A percentile compares a stretch with the other conserved stretches of the same genome.
Evolutionary conservation across 2,113 vertebrate genomes (phyloP).

Genomic region (Coregonus clupeaformis): DNA sequence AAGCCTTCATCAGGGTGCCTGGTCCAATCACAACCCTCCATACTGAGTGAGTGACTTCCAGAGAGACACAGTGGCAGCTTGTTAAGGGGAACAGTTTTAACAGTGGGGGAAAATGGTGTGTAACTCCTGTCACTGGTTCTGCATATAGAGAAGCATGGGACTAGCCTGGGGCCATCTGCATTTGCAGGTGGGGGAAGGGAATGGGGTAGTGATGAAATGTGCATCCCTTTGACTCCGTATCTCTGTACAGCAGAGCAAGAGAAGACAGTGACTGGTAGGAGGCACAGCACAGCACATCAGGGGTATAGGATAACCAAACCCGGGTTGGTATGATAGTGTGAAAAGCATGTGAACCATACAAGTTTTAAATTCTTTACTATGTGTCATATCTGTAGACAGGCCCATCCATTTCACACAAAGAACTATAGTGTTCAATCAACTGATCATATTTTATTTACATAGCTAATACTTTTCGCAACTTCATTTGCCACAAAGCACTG

Average conservation of each 20-base stretch:
- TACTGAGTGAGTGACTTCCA: slow-evolving; percentile 30
- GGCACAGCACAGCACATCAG: not conserved
- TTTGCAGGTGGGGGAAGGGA: slow-evolving; percentile 66
- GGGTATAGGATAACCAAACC: not conserved
- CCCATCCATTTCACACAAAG: no score
- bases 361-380: no score
- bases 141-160: slow-evolving; percentile 71
- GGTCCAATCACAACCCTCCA: slow-evolving; percentile 62
- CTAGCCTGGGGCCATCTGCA: slow-evolving; percentile 67
- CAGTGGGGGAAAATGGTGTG: slow-evolving; percentile 33
- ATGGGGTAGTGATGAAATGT: slow-evolving; percentile 64
- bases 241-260: slow-evolving; percentile 27
- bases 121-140: slow-evolving; percentile 72
- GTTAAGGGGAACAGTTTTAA: slow-evolving; percentile 40
- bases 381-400: no score
- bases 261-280: slow-evolving; percentile 4
- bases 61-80: slow-evolving; percentile 58
- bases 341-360: no score
- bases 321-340: no score
- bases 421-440: no score
- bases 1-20: not conserved
- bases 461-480: no score
- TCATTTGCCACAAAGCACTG: no score
- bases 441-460: no score
- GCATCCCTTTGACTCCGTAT: slow-evolving; percentile 69